Percentiles rank a stretch among this genome's conserved stretches.
These are phyloP conservation scores for Patiria miniata DNA, from an alignment of 35 echinoderm and acorn worm genomes.

Conservation along the genomic window DNA sequence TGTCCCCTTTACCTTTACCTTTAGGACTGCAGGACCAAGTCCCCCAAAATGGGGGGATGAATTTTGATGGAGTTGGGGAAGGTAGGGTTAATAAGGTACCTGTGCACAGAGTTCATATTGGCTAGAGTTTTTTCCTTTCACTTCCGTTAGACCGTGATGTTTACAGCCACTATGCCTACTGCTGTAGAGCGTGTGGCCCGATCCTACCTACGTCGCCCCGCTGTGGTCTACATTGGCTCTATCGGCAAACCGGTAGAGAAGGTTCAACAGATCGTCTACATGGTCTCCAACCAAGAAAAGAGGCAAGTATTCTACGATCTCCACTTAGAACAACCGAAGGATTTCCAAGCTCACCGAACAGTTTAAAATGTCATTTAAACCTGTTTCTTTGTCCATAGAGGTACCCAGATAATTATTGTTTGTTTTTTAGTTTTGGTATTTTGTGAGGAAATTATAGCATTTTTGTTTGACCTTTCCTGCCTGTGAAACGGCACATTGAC, in stretches of 20 bases:
- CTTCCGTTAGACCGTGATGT: constrained; percentile 89
- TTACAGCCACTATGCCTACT: constrained; percentile 98
- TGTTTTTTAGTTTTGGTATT: no score
- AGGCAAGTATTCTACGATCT: constrained; percentile 30
- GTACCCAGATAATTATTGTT: no score
- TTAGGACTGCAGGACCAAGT: no score
- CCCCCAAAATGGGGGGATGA: no score
- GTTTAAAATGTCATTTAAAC: no score
- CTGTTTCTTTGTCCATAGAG: no score
- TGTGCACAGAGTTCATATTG: no score
- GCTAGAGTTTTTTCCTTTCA: neutral
- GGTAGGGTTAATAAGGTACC: no score
- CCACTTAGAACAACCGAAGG: neutral
- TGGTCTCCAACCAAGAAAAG: constrained; percentile 92
- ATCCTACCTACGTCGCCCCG: constrained; percentile 78
- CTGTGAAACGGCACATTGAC: no score
- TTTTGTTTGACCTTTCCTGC: no score
- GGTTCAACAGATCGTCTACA: constrained; percentile 89
- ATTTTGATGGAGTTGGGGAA: neutral
- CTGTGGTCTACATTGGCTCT: constrained; percentile 96
- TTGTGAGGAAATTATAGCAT: no score
- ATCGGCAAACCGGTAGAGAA: constrained; percentile 88
- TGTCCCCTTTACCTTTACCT: no score
- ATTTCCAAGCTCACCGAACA: neutral
- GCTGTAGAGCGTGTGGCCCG: constrained; percentile 95